phyloP scores from a whole-genome alignment of 2,888 invertebrate species.

The Lampropteryx suffumata region DNA sequence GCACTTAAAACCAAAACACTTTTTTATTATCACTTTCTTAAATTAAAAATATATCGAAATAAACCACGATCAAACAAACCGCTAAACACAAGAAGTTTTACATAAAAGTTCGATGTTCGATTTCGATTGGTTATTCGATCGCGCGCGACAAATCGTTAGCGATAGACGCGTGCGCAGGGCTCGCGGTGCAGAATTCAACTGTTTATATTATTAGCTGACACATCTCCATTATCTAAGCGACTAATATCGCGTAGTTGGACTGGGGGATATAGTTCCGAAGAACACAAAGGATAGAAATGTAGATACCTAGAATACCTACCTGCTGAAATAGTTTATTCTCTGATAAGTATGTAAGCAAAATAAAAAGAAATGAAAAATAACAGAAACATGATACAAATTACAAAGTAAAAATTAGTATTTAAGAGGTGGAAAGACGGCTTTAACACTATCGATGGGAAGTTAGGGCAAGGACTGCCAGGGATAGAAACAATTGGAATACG shows the following conservation, averaged over 20 bases:
- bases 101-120: conserved; percentile 21
- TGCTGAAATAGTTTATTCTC: too few species aligned
- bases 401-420: too few species aligned
- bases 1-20: not conserved
- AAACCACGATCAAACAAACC: conserved; percentile 26
- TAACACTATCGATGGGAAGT: too few species aligned
- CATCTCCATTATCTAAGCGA: conserved; percentile 47
- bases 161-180: conserved; percentile 71
- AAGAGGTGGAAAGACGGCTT: too few species aligned
- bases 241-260: conserved; percentile 36
- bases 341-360: too few species aligned
- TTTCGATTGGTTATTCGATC: conserved; percentile 26
- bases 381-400: too few species aligned
- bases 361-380: too few species aligned
- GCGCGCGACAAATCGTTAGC: conserved; percentile 24
- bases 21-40: not conserved
- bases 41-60: conserved; percentile 6
- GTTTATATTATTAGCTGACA: conserved; percentile 49
- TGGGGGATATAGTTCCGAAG: not conserved
- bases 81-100: conserved; percentile 4
- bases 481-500: too few species aligned
- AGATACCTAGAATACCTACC: too few species aligned
- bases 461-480: too few species aligned
- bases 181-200: conserved; percentile 73
- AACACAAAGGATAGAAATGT: not conserved